Evolutionary conservation across 2,888 invertebrate genomes (phyloP).

Genomic region (Plebejus argus): DNA sequence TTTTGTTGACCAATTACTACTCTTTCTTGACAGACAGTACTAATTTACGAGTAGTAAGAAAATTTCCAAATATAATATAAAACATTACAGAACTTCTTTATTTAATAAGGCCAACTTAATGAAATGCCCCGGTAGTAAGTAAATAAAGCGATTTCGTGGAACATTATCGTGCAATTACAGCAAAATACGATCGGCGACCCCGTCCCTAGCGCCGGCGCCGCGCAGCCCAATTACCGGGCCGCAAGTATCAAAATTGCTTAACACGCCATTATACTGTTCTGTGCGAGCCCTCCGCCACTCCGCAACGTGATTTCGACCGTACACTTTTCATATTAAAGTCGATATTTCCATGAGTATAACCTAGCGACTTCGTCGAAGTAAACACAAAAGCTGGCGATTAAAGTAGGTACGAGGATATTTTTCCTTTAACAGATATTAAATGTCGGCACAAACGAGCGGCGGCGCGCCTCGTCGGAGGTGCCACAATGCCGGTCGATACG

Average conservation of each 20-base stretch:
- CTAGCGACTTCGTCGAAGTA: not conserved
- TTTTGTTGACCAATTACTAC: too few species aligned
- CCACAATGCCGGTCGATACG: constrained; percentile 9
- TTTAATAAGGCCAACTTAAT: not conserved
- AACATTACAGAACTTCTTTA: not conserved
- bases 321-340: not conserved
- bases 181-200: not conserved
- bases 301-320: not conserved
- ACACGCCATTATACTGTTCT: constrained; percentile 24
- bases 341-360: not conserved
- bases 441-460: constrained; percentile 26
- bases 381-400: constrained; percentile 14
- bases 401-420: constrained; percentile 25
- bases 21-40: not conserved
- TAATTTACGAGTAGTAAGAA: not conserved
- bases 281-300: not conserved
- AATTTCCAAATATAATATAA: not conserved
- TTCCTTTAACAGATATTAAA: constrained; percentile 29
- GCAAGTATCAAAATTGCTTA: constrained; percentile 29
- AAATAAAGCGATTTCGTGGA: not conserved
- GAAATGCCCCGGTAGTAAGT: not conserved
- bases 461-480: constrained; percentile 17
- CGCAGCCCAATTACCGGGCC: constrained; percentile 22
- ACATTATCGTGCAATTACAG: constrained; percentile 17
- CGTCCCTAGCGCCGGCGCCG: constrained; percentile 4